Evolutionary conservation across 2,888 invertebrate species (phyloP), one percentile per base, ranked within the genome.

Genomic region (Theristus sp.): DNA sequence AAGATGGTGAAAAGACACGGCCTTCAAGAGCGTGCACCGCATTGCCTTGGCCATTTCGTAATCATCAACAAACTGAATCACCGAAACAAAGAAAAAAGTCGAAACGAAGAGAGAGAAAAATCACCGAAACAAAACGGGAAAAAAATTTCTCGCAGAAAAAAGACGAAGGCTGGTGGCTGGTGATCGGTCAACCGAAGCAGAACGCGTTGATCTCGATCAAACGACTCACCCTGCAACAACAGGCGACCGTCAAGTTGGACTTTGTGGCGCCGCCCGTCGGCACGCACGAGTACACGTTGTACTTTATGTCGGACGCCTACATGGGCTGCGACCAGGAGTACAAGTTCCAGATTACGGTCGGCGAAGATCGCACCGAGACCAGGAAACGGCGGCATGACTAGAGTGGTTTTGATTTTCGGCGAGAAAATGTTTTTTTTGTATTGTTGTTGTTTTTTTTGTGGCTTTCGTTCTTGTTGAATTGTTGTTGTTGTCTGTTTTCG

Each of bases 271-370:
- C 93, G 0, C 82, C 84, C 63, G 82, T 87, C 0, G 78, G 77
- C 2, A 22, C 10, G 24, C 60, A 64, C 26, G 84, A 85, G 22
- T 96, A 93, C 77, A 89, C 89, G 0, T 78, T 99, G 59, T 99
- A 91, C 79, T 98, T 89, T 78, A 99, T 99, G 93, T 93, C 91
- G 70, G 98, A 99, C 76, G 87, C 94, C 0, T 99, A 98, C 76
- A 83, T 98, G 72, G 98, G 98, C 13, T 98, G 96, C 71, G 98
- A 99, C 80, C 98, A 99, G 77, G 98, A 99, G 78, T 98, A 98
- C 78, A 86, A 87, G 77, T 89, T 98, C 49, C 3, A 10, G 13
- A n/a, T 49, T 3, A 24, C n/a, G 13, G 49, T 49, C 3, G n/a
- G 3, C 20, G 49, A 49, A 3, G 49, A 49, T 6, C 13, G n/a